A percentile compares a stretch with the other conserved stretches of the same genome.
Evolutionary conservation across 2,888 invertebrate species (phyloP).

Genomic region (Allophyes oxyacanthae): DNA sequence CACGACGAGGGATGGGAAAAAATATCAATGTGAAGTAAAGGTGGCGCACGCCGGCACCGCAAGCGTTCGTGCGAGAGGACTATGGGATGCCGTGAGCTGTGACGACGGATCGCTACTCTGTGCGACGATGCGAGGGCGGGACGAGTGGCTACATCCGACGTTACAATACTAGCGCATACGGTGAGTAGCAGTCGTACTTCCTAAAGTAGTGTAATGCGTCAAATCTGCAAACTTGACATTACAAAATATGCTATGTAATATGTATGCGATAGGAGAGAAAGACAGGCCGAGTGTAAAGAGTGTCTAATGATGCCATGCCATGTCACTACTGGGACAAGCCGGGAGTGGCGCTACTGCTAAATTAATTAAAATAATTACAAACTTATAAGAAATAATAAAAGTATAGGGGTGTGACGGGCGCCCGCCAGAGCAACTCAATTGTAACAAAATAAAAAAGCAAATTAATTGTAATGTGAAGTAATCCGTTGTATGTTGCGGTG

Average conservation of each 20-base stretch:
- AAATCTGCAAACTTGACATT: slow-evolving; percentile 55
- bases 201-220: slow-evolving; percentile 24
- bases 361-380: slow-evolving; percentile 56
- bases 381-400: slow-evolving; percentile 50
- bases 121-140: slow-evolving; percentile 21
- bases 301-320: slow-evolving; percentile 82
- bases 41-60: slow-evolving; percentile 55
- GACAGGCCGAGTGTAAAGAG: slow-evolving; percentile 74
- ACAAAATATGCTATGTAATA: slow-evolving; percentile 38
- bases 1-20: slow-evolving; percentile 73
- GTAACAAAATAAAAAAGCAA: slow-evolving; percentile 76
- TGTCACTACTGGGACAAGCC: slow-evolving; percentile 77
- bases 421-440: slow-evolving; percentile 73
- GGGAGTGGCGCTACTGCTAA: slow-evolving; percentile 75
- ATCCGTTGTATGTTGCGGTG: slow-evolving; percentile 36
- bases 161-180: slow-evolving; percentile 44
- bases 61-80: slow-evolving; percentile 38
- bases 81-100: slow-evolving; percentile 41
- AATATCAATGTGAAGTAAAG: slow-evolving; percentile 74
- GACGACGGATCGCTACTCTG: slow-evolving; percentile 33
- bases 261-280: slow-evolving; percentile 64
- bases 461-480: slow-evolving; percentile 77
- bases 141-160: slow-evolving; percentile 31
- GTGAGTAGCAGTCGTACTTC: slow-evolving; percentile 29
- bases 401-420: slow-evolving; percentile 51